A percentile compares a stretch with the other conserved stretches of the same genome.
Conservation (phyloP, 2,797 vertebrate species). For the Tenualosa ilisha region DNA sequence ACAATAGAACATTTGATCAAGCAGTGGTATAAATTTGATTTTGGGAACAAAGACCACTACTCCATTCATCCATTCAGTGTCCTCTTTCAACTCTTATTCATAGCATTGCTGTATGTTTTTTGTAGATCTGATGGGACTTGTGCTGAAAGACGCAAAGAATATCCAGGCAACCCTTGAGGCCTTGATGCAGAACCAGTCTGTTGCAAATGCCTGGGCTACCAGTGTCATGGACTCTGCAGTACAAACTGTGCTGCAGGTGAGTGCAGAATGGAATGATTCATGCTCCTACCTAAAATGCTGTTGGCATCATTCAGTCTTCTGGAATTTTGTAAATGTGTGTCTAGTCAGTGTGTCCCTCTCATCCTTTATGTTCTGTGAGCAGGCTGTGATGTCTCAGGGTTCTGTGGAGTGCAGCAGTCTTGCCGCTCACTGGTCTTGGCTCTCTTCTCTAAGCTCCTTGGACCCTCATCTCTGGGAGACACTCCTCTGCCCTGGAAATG, state of each 20-base stretch:
- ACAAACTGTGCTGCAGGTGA: conserved; percentile 61
- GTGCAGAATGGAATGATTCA: neutral
- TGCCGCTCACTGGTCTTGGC: conserved; percentile 63
- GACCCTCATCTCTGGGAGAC: conserved; percentile 55
- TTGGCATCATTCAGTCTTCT: neutral
- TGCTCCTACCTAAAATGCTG: too few relatives aligned
- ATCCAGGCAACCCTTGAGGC: conserved; percentile 49
- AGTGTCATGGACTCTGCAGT: conserved; percentile 52
- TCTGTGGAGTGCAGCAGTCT: conserved; percentile 58
- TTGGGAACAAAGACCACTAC: too few relatives aligned
- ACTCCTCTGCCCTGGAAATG: conserved; percentile 62
- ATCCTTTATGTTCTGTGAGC: neutral
- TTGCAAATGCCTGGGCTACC: conserved; percentile 51
- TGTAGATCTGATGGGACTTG: conserved; percentile 60
- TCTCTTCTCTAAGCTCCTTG: conserved; percentile 59
- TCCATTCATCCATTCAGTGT: too few relatives aligned
- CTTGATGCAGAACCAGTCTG: conserved; percentile 62
- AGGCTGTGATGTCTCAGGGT: conserved; percentile 46
- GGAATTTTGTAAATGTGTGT: neutral
- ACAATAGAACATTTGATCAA: too few relatives aligned
- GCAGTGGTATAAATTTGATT: too few relatives aligned
- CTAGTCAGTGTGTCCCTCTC: neutral
- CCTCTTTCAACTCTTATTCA: neutral
- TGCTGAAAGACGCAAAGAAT: conserved; percentile 53
- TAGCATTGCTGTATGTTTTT: conserved; percentile 25